A percentile compares a stretch with the other conserved stretches of the same genome.
Conservation (phyloP, 2,113 vertebrate species). For the Psilopsiagon aymara region DNA sequence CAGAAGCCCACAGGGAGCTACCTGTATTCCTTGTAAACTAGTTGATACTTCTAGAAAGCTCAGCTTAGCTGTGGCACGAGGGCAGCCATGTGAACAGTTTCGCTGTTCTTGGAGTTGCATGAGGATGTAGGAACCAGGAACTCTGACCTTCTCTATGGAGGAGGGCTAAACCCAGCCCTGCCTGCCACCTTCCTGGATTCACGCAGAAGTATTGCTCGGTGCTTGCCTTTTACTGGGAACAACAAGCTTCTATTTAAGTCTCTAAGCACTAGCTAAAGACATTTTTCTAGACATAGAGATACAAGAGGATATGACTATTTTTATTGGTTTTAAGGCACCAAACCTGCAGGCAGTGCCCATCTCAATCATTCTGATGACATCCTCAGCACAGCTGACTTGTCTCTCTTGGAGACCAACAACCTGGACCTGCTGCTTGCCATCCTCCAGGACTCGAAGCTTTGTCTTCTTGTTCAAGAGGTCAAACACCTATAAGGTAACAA, state of each 20-base stretch:
- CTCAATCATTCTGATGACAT: conserved; percentile 91
- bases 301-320: background rate
- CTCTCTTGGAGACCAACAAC: conserved; percentile 91
- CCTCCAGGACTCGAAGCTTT: conserved; percentile 92
- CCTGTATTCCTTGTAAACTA: background rate
- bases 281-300: background rate
- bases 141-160: background rate
- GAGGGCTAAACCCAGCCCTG: background rate
- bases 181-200: background rate
- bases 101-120: background rate
- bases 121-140: background rate
- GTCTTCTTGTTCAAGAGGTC: conserved; percentile 95
- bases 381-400: conserved; percentile 81
- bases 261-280: background rate
- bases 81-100: background rate
- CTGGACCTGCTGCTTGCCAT: conserved; percentile 93
- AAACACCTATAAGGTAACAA: conserved; percentile 81
- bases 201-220: background rate
- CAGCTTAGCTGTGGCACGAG: background rate
- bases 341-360: conserved; percentile 92
- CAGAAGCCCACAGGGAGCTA: background rate
- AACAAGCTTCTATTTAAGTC: background rate
- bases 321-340: background rate
- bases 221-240: background rate
- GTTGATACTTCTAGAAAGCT: background rate